Conservation (phyloP, 2,113 vertebrate genomes). For the Neomonachus schauinslandi region DNA sequence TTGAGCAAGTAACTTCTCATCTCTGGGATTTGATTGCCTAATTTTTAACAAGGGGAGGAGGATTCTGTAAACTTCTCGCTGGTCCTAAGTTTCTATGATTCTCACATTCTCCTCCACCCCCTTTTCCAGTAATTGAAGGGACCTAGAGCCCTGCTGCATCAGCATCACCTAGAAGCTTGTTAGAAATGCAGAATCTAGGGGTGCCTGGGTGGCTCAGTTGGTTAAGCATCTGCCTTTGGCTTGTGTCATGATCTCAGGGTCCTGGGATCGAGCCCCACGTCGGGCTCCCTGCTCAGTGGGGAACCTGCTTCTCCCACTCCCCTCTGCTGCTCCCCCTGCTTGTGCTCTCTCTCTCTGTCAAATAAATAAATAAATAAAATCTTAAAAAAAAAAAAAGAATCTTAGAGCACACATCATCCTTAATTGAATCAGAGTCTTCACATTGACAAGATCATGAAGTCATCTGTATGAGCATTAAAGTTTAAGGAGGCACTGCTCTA, state of each 20-base stretch:
- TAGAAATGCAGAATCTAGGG: neutral
- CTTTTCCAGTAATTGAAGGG: neutral
- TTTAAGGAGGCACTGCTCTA: neutral
- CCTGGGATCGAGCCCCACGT: too few relatives aligned
- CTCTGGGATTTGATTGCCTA: neutral
- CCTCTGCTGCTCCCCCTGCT: too few relatives aligned
- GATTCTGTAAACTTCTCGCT: neutral
- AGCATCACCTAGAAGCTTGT: neutral
- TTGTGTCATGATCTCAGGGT: too few relatives aligned
- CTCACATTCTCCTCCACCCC: accelerated
- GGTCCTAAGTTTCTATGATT: neutral
- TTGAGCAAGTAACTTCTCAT: neutral
- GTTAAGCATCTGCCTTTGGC: too few relatives aligned
- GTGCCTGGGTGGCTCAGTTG: too few relatives aligned
- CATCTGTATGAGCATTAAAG: neutral
- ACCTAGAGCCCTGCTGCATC: neutral
- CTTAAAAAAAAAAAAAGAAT: neutral
- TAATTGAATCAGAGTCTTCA: neutral
- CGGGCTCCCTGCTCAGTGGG: too few relatives aligned
- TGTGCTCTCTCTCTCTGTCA: too few relatives aligned
- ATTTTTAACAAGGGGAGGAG: neutral
- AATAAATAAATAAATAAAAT: too few relatives aligned
- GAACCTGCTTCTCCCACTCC: too few relatives aligned
- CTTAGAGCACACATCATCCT: neutral
- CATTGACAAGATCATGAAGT: neutral